phyloP scores from a whole-genome alignment of 2,113 vertebrate species.

The Cervus canadensis region DNA sequence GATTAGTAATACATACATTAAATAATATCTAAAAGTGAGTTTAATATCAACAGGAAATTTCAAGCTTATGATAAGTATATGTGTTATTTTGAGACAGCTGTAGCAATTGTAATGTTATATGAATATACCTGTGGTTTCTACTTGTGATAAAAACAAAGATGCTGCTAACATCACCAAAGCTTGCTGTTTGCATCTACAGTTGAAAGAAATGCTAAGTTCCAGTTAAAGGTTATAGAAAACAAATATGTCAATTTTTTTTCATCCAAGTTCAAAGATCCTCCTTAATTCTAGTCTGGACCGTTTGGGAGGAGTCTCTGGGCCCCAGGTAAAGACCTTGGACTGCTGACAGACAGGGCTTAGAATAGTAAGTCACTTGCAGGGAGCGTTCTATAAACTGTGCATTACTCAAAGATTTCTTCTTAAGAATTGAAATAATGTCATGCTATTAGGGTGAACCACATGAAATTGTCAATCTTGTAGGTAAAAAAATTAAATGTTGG shows the following conservation, averaged over 20 bases:
- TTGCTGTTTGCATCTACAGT: not conserved
- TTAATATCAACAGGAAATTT: not conserved
- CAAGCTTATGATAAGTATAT: not conserved
- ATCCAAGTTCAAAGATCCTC: not conserved
- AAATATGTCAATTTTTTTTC: not conserved
- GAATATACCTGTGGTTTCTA: not conserved
- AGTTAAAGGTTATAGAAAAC: not conserved
- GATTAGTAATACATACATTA: not conserved
- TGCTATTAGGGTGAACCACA: not conserved
- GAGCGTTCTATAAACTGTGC: not conserved
- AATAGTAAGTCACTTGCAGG: not conserved
- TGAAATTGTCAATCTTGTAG: not conserved
- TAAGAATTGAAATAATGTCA: not conserved
- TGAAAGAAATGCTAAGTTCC: constrained; percentile 7
- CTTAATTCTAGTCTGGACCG: not conserved
- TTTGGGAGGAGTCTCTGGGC: not conserved
- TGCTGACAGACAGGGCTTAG: not conserved
- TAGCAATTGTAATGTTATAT: not conserved
- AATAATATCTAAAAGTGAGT: not conserved
- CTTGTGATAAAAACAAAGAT: not conserved
- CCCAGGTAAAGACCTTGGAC: not conserved
- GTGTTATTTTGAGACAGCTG: not conserved
- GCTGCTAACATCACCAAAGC: not conserved
- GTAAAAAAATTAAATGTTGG: not conserved
- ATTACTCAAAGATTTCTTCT: not conserved